Evolutionary conservation across 2,113 vertebrate genomes (phyloP).

Genomic region (Pelvicachromis taeniatus): DNA sequence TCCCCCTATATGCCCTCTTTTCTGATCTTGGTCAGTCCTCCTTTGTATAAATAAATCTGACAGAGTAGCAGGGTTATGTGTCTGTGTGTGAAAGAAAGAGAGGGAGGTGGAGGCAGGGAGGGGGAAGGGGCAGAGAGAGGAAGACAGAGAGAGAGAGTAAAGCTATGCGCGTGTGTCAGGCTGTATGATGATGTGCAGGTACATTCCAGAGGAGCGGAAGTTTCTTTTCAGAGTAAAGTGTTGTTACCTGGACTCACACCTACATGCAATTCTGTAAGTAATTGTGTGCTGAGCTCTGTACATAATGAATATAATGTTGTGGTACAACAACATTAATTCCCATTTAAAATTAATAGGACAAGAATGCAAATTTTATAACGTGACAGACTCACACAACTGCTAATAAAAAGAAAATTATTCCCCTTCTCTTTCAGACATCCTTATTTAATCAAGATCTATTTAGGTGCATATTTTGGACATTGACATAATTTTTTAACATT

Average conservation of each 20-base stretch:
- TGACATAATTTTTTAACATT: not conserved
- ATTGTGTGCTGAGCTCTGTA: not conserved
- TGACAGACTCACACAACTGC: not conserved
- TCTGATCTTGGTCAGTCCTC: slow-evolving; percentile 56
- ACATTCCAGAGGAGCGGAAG: slow-evolving; percentile 57
- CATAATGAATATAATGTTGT: rapidly evolving
- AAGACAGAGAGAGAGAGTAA: not conserved
- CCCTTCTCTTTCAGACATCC: not conserved
- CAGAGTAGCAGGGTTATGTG: slow-evolving; percentile 10
- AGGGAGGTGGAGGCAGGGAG: not conserved
- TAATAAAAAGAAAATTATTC: not conserved
- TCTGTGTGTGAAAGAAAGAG: not conserved
- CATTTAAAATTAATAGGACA: rapidly evolving
- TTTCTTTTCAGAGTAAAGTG: slow-evolving; percentile 42
- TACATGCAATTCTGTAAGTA: not conserved
- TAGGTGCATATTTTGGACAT: not conserved
- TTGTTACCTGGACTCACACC: slow-evolving; percentile 40
- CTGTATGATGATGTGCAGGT: slow-evolving; percentile 57
- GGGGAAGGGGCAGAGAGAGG: not conserved
- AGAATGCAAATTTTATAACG: not conserved
- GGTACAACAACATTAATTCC: not conserved
- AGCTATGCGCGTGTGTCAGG: not conserved
- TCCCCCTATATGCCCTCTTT: slow-evolving; percentile 27
- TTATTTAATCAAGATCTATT: not conserved
- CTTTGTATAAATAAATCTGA: slow-evolving; percentile 61